Evolutionary conservation across 2,888 invertebrate genomes (phyloP).

Genomic region (Ochropleura plecta): DNA sequence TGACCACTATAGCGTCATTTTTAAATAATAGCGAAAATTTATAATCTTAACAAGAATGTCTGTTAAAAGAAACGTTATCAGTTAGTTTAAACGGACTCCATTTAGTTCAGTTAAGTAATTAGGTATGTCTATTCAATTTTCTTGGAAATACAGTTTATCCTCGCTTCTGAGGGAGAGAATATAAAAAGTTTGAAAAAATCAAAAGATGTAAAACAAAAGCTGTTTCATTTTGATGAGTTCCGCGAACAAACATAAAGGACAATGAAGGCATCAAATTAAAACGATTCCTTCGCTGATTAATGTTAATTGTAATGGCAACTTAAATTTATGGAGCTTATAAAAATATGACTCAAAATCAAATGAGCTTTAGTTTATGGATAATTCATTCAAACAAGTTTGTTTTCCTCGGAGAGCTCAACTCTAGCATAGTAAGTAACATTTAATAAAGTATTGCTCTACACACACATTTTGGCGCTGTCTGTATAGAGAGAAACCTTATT

Average conservation of each 20-base stretch:
- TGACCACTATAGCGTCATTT: constrained; percentile 66
- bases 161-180: constrained; percentile 1
- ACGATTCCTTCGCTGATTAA: constrained; percentile 39
- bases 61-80: constrained; percentile 38
- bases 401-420: not conserved
- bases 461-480: no score
- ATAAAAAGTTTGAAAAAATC: constrained; percentile 33
- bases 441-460: not conserved
- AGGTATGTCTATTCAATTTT: constrained; percentile 36
- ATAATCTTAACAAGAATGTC: constrained; percentile 48
- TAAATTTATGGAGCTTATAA: constrained; percentile 26
- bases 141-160: constrained; percentile 13
- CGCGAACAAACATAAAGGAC: constrained; percentile 19
- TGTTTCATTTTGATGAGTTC: constrained; percentile 48
- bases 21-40: constrained; percentile 55
- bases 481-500: not conserved
- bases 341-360: not conserved
- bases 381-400: not conserved
- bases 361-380: not conserved
- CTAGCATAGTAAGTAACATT: not conserved
- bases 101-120: constrained; percentile 42
- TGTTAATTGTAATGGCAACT: constrained; percentile 32
- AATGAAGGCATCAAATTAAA: constrained; percentile 31
- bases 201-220: constrained; percentile 60
- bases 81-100: constrained; percentile 32